Percentiles rank a stretch among this genome's conserved stretches.
Conservation (phyloP, 2,888 invertebrate species). For the Idaea dimidiata region DNA sequence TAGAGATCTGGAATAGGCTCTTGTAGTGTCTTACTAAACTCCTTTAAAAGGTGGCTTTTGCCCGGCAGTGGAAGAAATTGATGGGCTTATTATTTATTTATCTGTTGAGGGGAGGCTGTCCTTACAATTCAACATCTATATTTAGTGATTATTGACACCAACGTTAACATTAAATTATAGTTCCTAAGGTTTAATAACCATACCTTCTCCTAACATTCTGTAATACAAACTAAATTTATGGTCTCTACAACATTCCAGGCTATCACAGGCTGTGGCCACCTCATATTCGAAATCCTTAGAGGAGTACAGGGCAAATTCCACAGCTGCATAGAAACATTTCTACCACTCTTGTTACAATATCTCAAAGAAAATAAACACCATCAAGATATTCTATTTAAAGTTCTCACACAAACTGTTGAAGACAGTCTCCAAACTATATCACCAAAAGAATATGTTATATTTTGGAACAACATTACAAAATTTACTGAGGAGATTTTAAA, state of each 20-base stretch:
- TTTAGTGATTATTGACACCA: neutral
- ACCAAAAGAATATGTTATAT: conserved; percentile 82
- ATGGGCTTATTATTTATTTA: too few species aligned
- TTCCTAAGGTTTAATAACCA: conserved; percentile 15
- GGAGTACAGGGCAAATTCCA: conserved; percentile 93
- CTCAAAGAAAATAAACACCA: conserved; percentile 75
- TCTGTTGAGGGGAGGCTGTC: too few species aligned
- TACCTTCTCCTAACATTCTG: neutral
- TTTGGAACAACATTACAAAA: conserved; percentile 82
- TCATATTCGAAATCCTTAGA: conserved; percentile 93
- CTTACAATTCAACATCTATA: too few species aligned
- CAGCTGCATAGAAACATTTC: conserved; percentile 87
- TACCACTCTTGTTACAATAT: conserved; percentile 84
- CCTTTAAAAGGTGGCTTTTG: too few species aligned
- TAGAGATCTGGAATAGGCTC: too few species aligned
- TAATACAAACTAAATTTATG: neutral
- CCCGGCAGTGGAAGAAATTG: too few species aligned
- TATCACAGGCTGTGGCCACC: conserved; percentile 89
- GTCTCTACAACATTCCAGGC: conserved; percentile 75
- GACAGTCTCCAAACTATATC: conserved; percentile 83
- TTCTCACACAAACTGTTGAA: conserved; percentile 83
- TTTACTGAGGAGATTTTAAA: conserved; percentile 59
- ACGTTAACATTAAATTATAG: neutral
- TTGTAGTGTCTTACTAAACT: too few species aligned
- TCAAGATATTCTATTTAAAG: conserved; percentile 81